Base-by-base conservation (phyloP, 2,113 vertebrate species). In the Rhinogobius similis region DNA sequence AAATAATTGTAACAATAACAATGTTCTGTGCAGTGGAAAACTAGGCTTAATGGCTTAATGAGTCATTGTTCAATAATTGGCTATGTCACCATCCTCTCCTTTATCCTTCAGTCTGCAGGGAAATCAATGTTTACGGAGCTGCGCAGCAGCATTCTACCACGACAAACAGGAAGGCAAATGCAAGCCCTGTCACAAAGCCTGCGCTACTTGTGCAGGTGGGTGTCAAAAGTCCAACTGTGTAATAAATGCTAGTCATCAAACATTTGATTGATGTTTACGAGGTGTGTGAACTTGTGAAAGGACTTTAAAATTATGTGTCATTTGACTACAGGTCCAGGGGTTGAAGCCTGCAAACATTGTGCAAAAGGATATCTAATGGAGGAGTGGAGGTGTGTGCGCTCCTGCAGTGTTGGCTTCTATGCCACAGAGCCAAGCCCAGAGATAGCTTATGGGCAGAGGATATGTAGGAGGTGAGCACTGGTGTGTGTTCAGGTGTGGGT, bases 201-300 rank as follows among this genome's bases (percentile, higher is more conserved):
- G 97, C 10, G 94, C 96, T 2, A 92, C 95, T 18, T 99, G 97
- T 91, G 91, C 95, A 91, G 97, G 97, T 98, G 94, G 5, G 26
- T 65, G 56, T 50, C 64, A 70, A 48, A 14, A 50, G 43, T 59
- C 56, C 24, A 5, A 12, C 16, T 32, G 26, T 58, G 52, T 55
- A 10, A 24, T 55, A 14, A 55, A 55, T 55, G 16, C 21, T 50
- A 50, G 18, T 20, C 46, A n/a, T 21, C 10, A 4, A 10, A 23
- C 27, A 70, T 67, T 26, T 26, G 27, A 0, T 53, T 29, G 53
- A 23, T 24, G 32, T 55, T 44, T 21, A 1, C 44, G 29, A 8
- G 4, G 11, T 48, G 2, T 32, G 10, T 61, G 13, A 75, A 13
- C 63, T 39, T 76, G 18, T 61, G 16, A 29, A 36, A 10, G 5